A percentile compares a stretch with the other conserved stretches of the same genome.
phyloP scores from a whole-genome alignment of 2,888 invertebrate species.

The Lithophane ornitopus region DNA sequence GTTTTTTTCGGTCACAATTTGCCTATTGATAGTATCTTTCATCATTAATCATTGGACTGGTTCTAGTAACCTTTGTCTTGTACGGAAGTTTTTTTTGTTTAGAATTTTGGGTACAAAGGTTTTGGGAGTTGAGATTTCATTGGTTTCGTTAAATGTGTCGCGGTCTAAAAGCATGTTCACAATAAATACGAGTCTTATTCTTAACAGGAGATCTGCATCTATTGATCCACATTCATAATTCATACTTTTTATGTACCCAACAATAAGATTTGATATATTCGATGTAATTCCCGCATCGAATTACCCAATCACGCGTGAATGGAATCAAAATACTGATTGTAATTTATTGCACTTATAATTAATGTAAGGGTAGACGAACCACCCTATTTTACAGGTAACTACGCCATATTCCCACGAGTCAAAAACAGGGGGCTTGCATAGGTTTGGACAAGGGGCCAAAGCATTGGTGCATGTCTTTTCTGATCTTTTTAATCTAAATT shows the following conservation, averaged over 20 bases:
- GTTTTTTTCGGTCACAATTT: constrained; percentile 43
- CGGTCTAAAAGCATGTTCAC: background rate
- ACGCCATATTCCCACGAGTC: constrained; percentile 83
- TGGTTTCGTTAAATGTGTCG: background rate
- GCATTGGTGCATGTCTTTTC: constrained; percentile 78
- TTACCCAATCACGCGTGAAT: constrained; percentile 81
- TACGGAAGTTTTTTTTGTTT: constrained; percentile 26
- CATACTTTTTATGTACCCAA: constrained; percentile 40
- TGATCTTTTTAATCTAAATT: constrained; percentile 69
- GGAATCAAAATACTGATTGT: constrained; percentile 86
- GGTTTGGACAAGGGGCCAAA: constrained; percentile 80
- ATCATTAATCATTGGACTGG: constrained; percentile 52
- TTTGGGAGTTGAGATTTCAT: background rate
- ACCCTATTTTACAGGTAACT: constrained; percentile 81
- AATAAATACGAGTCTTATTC: constrained; percentile 5
- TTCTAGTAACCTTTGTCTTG: constrained; percentile 45
- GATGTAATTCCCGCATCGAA: constrained; percentile 74
- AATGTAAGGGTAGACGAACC: constrained; percentile 78
- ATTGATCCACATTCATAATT: constrained; percentile 53
- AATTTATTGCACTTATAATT: constrained; percentile 88
- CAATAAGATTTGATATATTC: constrained; percentile 54
- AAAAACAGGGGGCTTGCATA: constrained; percentile 80
- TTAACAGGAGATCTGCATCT: background rate
- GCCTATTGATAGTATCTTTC: constrained; percentile 47
- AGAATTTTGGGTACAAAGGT: background rate